A percentile compares a stretch with the other conserved stretches of the same genome.
Evolutionary conservation across 1,140 invertebrate genomes (phyloP).

Genomic region (Globodera ellingtonae): DNA sequence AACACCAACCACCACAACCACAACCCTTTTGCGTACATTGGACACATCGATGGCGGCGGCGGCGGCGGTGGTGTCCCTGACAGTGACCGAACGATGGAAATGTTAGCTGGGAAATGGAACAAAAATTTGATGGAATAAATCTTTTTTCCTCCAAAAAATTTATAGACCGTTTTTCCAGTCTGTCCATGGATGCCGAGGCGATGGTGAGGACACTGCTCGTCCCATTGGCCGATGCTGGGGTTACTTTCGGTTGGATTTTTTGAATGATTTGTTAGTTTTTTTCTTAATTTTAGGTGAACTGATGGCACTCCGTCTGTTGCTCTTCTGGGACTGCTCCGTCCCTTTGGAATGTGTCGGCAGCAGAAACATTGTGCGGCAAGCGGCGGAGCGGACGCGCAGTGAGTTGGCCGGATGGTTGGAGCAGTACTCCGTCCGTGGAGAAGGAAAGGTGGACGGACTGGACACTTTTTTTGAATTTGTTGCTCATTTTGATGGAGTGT

Average conservation of each 20-base stretch:
- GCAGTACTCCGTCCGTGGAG: conserved; percentile 6
- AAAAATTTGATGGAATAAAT: neutral
- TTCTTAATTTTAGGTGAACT: conserved; percentile 45
- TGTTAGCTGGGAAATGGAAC: neutral
- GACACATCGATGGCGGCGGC: conserved; percentile 16
- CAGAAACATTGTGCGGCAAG: conserved; percentile 5
- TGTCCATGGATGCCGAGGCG: conserved; percentile 41
- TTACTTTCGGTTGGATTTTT: conserved; percentile 34
- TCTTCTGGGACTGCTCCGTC: conserved; percentile 55
- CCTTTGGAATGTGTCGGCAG: neutral
- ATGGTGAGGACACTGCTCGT: conserved; percentile 45
- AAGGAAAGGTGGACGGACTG: conserved; percentile 5
- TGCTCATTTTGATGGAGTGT: neutral
- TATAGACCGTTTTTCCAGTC: neutral
- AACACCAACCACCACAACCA: conserved; percentile 10
- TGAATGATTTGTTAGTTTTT: conserved; percentile 1
- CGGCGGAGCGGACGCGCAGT: conserved; percentile 47
- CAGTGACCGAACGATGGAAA: conserved; percentile 38
- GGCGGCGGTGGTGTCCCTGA: neutral
- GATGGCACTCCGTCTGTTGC: conserved; percentile 54
- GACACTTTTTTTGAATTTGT: neutral
- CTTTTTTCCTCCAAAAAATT: neutral
- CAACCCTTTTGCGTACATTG: neutral
- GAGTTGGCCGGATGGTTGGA: conserved; percentile 55
- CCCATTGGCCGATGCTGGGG: conserved; percentile 35